Evolutionary conservation across 2,888 invertebrate species (phyloP), one percentile per base, ranked within the genome.

Genomic region (Tenthredo mesomela): DNA sequence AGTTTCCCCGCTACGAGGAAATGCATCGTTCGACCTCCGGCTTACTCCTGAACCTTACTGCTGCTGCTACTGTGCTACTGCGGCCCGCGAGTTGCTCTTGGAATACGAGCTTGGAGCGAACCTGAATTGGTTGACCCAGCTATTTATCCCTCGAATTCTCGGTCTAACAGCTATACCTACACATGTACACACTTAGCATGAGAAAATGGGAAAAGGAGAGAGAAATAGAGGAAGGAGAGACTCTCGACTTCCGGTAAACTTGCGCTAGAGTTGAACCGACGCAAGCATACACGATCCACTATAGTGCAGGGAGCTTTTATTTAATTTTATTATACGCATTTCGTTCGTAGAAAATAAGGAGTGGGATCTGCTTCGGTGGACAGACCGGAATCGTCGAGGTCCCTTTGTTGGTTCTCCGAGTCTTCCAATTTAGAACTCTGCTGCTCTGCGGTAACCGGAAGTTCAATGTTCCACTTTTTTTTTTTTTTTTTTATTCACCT

Each of bases 381-480:
- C 78, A 18, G 10, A 58, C 78, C 78, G 78, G 78, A 80, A 61
- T 80, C 40, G 40, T 80, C 58, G 37, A 21, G 25, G 12, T 61
- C 40, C 61, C 40, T 80, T 80, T 80, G 80, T 80, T 80, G 80
- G 80, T 80, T 80, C 40, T 80, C 2, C 80, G 80, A 80, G 37
- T 80, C 61, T 80, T 33, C n/a, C 80, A 61, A 80, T 80, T 80
- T 80, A 80, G 40, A 37, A 47, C 37, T 37, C 4, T 12, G 7
- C 54, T 18, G 75, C 15, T 29, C 7, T 47, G 78, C 33, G 18
- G 61, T 50, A 80, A 80, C 80, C 80, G 61, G 80, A 80, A 61
- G 40, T 50, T 61, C 61, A 18, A 50, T 77, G 77, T 77, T 77
- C 29, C 54, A 18, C 54, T n/a, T 29, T 54, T 40, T 54, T 75